These are phyloP conservation scores for Liposcelis brunnea DNA, from an alignment of 2,888 invertebrate genomes.

Conservation along the genomic window DNA sequence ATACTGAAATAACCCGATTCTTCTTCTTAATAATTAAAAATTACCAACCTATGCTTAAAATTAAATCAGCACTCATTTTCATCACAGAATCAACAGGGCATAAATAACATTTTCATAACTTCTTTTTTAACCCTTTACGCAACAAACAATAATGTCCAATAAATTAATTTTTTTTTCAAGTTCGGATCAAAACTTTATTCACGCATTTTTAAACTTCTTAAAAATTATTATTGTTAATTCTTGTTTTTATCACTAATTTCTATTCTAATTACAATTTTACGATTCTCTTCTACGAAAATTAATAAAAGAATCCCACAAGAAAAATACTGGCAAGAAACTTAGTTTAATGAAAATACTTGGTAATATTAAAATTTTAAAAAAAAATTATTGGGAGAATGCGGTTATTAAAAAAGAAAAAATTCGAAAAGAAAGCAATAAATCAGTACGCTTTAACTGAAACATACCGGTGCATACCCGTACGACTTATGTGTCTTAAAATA, in stretches of 20 bases:
- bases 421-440: conserved; percentile 17
- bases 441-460: conserved; percentile 5
- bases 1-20: background rate
- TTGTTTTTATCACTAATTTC: conserved; percentile 17
- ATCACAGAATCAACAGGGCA: background rate
- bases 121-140: conserved; percentile 12
- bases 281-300: no score
- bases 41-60: background rate
- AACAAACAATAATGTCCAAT: conserved; percentile 10
- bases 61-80: conserved; percentile 1
- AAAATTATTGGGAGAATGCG: conserved; percentile 10
- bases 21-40: background rate
- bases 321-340: conserved; percentile 12
- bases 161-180: conserved; percentile 6
- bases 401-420: conserved; percentile 2
- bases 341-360: conserved; percentile 19
- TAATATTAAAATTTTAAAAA: conserved; percentile 9
- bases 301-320: no score
- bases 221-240: no score
- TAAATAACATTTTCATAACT: conserved; percentile 19
- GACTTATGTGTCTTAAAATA: background rate
- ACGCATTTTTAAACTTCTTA: background rate
- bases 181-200: background rate
- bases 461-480: no score
- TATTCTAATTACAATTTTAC: no score